These are phyloP conservation scores for Himalopsyche anomala DNA, from an alignment of 2,888 invertebrate genomes.

Conservation along the genomic window DNA sequence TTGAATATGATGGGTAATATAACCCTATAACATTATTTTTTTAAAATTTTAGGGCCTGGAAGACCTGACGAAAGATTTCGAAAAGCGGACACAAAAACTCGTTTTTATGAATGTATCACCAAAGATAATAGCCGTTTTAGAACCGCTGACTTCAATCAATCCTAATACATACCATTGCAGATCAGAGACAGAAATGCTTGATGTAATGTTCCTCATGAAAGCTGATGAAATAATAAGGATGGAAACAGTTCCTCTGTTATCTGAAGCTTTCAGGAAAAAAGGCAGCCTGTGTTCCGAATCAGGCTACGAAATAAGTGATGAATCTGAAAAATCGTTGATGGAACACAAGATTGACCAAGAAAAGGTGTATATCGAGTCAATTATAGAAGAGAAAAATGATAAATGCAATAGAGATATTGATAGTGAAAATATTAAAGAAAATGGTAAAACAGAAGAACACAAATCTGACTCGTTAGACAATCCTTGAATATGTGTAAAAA, in stretches of 20 bases:
- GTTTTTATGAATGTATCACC: conserved; percentile 73
- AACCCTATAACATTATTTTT: neutral
- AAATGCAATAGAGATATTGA: neutral
- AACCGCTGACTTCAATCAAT: conserved; percentile 61
- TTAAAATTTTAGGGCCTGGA: conserved; percentile 76
- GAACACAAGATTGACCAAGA: conserved; percentile 52
- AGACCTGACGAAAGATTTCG: conserved; percentile 77
- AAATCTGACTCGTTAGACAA: neutral
- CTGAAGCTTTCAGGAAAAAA: conserved; percentile 64
- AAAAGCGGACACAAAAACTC: conserved; percentile 74
- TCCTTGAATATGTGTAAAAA: neutral
- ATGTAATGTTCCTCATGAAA: conserved; percentile 62
- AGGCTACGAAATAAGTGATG: conserved; percentile 45
- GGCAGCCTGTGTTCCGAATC: conserved; percentile 64
- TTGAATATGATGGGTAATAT: no score
- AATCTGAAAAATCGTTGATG: neutral
- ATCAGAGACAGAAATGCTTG: conserved; percentile 64
- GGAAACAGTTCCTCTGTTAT: conserved; percentile 63
- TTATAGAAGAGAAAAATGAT: conserved; percentile 12
- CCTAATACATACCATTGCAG: conserved; percentile 62
- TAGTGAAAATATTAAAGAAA: conserved; percentile 7
- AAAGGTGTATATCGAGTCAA: conserved; percentile 53
- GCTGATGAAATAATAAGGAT: conserved; percentile 59
- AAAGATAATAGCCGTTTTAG: conserved; percentile 66
- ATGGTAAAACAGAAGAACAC: neutral